Evolutionary conservation across 2,797 vertebrate genomes (phyloP).

Genomic region (Karalla daura): DNA sequence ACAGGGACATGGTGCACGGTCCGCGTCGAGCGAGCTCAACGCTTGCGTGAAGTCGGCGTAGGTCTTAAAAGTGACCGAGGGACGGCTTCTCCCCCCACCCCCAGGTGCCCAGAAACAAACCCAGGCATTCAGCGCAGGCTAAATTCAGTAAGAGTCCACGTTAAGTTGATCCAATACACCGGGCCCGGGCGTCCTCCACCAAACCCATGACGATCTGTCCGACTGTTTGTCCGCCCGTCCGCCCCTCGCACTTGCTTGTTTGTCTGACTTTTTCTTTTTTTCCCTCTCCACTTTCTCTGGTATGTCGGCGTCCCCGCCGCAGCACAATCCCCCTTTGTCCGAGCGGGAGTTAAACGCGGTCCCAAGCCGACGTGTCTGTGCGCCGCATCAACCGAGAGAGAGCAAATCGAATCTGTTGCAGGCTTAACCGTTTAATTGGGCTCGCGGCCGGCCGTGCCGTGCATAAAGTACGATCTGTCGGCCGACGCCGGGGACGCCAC

Average conservation of each 20-base stretch:
- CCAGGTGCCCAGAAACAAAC: neutral
- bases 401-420: too few species aligned
- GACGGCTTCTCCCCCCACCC: neutral
- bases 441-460: too few species aligned
- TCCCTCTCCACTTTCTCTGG: constrained; percentile 44
- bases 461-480: too few species aligned
- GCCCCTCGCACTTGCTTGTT: neutral
- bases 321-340: constrained; percentile 60
- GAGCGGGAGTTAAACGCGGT: constrained; percentile 1
- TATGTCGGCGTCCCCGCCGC: constrained; percentile 21
- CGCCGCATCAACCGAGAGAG: too few species aligned
- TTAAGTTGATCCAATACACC: neutral
- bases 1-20: constrained; percentile 72
- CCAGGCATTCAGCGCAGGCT: neutral
- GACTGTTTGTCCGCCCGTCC: neutral
- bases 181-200: neutral
- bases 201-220: neutral
- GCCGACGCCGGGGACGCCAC: too few species aligned
- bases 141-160: neutral
- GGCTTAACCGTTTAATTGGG: too few species aligned
- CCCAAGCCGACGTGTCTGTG: neutral
- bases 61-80: neutral
- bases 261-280: neutral
- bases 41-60: neutral
- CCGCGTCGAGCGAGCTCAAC: neutral